Evolutionary conservation across 2,113 vertebrate genomes (phyloP), one percentile per base, ranked within the genome.

Genomic region (Cyprinodon tularosa): DNA sequence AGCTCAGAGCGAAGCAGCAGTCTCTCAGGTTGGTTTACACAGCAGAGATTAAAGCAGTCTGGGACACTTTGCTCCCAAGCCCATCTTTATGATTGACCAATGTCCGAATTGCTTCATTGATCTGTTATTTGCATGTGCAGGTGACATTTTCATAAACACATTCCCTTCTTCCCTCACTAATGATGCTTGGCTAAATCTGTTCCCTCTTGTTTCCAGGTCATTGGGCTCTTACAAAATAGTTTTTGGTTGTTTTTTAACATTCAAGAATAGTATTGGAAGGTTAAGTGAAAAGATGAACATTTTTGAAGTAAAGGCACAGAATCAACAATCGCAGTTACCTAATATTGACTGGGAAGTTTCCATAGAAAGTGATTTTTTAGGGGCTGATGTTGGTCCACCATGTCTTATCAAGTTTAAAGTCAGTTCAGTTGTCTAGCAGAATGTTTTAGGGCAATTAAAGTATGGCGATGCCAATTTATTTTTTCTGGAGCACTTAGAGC

Each of bases 1-100:
- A 99, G 97, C 96, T 99, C 98, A 88, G 98, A 99, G 93, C 96
- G 98, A 95, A 99, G 98, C 95, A 96, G 97, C 97, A 99, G 98
- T 93, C 97, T 99, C 93, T 99, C 98, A 99, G 98, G 98, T 99
- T 97, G 97, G 98, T 99, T 95, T 80, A 84, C 65, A 86, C 92
- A 86, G 76, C 77, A 53, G 93, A 91, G 93, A 68, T 72, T 92
- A 84, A 72, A 85, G 61, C 40, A 60, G 72, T 68, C 70, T 68
- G 76, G 79, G 74, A 74, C 74, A 61, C 75, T 71, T 68, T 86
- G 77, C 80, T 83, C 86, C 74, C 83, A 83, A 17, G 73, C 74
- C 82, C 74, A 74, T 84, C 76, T 80, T 75, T 62, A 73, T 86
- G 80, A 90, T 86, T 85, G 78, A 88, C 76, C 50, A 78, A 74